Evolutionary conservation across 2,113 vertebrate species (phyloP), one percentile per base, ranked within the genome.

Genomic region (Corythornis vintsioides): DNA sequence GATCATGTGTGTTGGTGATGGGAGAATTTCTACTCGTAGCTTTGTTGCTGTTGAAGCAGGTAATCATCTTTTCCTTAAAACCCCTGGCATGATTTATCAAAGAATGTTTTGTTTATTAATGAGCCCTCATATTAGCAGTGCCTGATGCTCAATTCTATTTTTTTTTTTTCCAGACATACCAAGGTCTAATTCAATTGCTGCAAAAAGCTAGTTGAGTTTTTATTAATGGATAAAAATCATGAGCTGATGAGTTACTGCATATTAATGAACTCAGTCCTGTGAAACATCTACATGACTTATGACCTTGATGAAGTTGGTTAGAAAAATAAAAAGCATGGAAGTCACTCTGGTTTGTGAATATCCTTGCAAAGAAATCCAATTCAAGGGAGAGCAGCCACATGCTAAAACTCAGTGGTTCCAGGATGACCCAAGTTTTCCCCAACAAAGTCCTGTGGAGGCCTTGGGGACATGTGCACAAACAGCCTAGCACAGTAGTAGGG

Each of bases 51-150:
- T 81, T 91, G 82, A 96, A 97, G 94, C 78, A 96, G 88, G 90
- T 94, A 97, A 96, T 96, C 64, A 86, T 92, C 86, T 94, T 95
- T 95, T 95, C 83, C 92, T 97, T 96, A 93, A 97, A 97, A 97
- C 22, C 53, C 80, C 55, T 94, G 90, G 71, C 86, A 96, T 90
- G 91, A 93, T 95, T 94, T 97, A 86, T 93, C 65, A 92, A 90
- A 95, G n/a, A 91, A 73, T 95, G 78, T 90, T 95, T 96, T 90
- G 87, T 90, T 97, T 96, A 93, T 96, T 97, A 96, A 95, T 95
- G 89, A 94, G 53, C 73, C 92, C 82, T 96, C 64, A 35, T 83
- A 97, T 95, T 89, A 95, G 61, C 84, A 80, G 57, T 12, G 70
- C 57, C 91, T 92, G 88, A 83, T 93, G 60, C 50, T 95, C 25